Conservation (phyloP, 2,113 vertebrate species). For the Bubalus kerabau region DNA sequence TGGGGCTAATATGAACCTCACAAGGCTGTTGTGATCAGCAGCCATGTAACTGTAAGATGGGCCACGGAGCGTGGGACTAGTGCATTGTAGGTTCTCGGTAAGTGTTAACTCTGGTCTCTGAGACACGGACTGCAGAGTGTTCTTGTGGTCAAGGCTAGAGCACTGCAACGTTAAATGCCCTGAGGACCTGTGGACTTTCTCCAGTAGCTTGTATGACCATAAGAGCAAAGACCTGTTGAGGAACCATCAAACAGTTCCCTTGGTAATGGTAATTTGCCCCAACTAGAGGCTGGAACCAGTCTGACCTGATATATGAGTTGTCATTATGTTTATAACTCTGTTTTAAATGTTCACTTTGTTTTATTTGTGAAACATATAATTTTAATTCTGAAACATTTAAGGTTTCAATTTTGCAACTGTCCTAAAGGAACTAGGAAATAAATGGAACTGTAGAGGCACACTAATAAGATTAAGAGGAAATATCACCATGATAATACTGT, state of each 20-base stretch:
- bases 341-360: background rate
- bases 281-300: background rate
- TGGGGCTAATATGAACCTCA: background rate
- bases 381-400: background rate
- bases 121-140: background rate
- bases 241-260: background rate
- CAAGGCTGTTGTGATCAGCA: background rate
- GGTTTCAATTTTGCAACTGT: background rate
- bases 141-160: background rate
- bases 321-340: background rate
- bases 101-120: background rate
- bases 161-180: background rate
- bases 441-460: background rate
- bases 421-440: slow-evolving; percentile 27
- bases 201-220: background rate
- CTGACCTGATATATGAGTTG: background rate
- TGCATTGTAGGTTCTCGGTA: background rate
- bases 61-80: background rate
- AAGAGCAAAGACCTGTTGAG: background rate
- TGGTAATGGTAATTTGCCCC: background rate
- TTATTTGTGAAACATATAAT: slow-evolving; percentile 21
- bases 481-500: background rate
- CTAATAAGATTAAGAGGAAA: background rate
- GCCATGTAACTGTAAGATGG: background rate
- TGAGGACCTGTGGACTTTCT: background rate